Evolutionary conservation across 2,797 vertebrate species (phyloP), one percentile per base, ranked within the genome.

Genomic region (Fundulus diaphanus): DNA sequence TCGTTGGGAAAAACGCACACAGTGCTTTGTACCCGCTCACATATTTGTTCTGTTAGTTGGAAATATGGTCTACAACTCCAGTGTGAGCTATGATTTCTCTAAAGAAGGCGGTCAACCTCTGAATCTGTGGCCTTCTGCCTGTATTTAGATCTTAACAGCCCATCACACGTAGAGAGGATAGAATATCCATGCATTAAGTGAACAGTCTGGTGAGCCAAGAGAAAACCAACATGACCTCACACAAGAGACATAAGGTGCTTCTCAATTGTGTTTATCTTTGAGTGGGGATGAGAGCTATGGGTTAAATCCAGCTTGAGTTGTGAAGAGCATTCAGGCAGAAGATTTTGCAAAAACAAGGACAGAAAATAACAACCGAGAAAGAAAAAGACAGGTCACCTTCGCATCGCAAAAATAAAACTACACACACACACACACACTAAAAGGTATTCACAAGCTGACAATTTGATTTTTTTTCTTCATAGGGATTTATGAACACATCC

Each of bases 141-240:
- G 70, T 77, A n/a, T 88, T 88, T 6, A 82, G 80, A 90, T 83
- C 83, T 90, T 85, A 92, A 85, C 89, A 84, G 90, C 92, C 85
- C 84, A 90, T 93, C 93, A 91, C 87, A 72, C 59, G 68, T 69
- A 81, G 90, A 91, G 20, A 85, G 81, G 85, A 90, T 84, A 88
- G 87, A 76, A 93, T 93, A 94, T 93, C 92, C 81, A 94, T 94
- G 92, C 79, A 27, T 67, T 86, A 79, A 84, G 76, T 77, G 61
- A 79, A 84, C 84, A 78, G 89, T 81, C 90, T 80, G 84, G 73
- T 72, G 79, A 83, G 81, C 86, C 84, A 77, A 66, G 79, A 73
- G 77, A 79, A 85, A 89, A 84, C 82, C 84, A 82, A 86, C 82
- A 88, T 40, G 65, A 73, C 76, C 78, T 57, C 81, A 85, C 82